Base-by-base conservation (phyloP, 2,113 vertebrate species). In the Carlito syrichta region DNA sequence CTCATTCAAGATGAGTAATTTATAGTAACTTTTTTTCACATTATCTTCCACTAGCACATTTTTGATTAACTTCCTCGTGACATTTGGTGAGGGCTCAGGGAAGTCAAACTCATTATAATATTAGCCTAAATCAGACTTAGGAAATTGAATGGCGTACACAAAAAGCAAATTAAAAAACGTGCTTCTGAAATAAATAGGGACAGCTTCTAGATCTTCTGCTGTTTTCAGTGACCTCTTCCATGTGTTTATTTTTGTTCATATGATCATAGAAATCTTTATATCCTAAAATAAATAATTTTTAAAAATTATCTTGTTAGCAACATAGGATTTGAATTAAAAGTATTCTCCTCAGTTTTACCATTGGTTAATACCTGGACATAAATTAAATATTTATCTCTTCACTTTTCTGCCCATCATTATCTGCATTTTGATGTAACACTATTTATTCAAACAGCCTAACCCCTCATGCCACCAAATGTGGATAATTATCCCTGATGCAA, bases 61-160 rank as follows among this genome's bases (percentile, higher is more conserved):
- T 94, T 76, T 82, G 32, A 78, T 95, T 60, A 91, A 81, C 32
- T 92, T 94, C 74, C 60, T 91, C 8, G 30, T 45, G 78, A 68
- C 27, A 58, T 6, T 74, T 76, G 32, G 43, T 79, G 40, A 96
- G 38, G 50, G 35, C 30, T 91, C 62, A 93, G n/a, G 62, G 93
- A 96, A 89, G 32, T 86, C 48, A 97, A 92, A 91, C 45, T 78
- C 52, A 89, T 86, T 90, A 56, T 69, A 78, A 86, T 60, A 78
- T 63, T 83, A 89, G 32, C 25, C 10, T 63, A 94, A 89, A 52
- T 87, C 13, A 71, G 32, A 86, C 35, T 84, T 92, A 76, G 20
- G 6, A 73, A 68, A 89, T 8, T 83, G 23, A 94, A 50, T 35
- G 5, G 73, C 86, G 27, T 54, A 63, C 16, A 76, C 6, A 84